phyloP scores from a whole-genome alignment of 2,888 invertebrate genomes.

The Copidosoma aretas region DNA sequence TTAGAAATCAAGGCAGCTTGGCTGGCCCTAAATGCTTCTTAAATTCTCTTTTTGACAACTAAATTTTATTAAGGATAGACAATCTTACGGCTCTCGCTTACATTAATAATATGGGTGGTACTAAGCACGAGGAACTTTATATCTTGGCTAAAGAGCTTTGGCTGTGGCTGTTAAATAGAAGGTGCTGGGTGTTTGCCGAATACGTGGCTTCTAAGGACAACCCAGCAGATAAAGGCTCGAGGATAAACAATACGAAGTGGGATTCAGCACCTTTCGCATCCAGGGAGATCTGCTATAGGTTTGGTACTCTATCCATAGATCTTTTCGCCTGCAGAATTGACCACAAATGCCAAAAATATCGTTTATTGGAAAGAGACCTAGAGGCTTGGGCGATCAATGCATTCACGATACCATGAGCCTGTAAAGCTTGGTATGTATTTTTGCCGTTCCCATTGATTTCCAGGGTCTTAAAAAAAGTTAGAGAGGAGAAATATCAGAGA shows the following conservation, averaged over 20 bases:
- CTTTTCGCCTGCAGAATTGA: constrained; percentile 38
- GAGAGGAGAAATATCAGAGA: constrained; percentile 27
- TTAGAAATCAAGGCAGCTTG: constrained; percentile 34
- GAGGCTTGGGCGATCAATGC: constrained; percentile 27
- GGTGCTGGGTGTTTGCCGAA: constrained; percentile 21
- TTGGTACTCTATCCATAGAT: constrained; percentile 26
- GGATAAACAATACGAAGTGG: constrained; percentile 23
- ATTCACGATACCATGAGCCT: constrained; percentile 37
- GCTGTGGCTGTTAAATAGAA: constrained; percentile 24
- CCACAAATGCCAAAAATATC: constrained; percentile 37
- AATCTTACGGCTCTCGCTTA: constrained; percentile 32
- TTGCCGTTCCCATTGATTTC: constrained; percentile 34
- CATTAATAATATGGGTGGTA: constrained; percentile 35
- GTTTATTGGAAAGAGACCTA: constrained; percentile 29
- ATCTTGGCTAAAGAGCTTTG: constrained; percentile 26
- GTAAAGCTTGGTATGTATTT: constrained; percentile 37
- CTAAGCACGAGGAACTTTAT: constrained; percentile 9
- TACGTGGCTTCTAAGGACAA: constrained; percentile 34
- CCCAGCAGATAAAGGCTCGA: constrained; percentile 25
- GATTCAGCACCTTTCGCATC: background rate
- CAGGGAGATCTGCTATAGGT: background rate
- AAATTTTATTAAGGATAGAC: constrained; percentile 23
- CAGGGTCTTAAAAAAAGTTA: constrained; percentile 30
- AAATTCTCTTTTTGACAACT: background rate
- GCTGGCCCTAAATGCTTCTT: constrained; percentile 39